Conservation (phyloP, 2,888 invertebrate genomes). For the Meghimatium bilineatum region DNA sequence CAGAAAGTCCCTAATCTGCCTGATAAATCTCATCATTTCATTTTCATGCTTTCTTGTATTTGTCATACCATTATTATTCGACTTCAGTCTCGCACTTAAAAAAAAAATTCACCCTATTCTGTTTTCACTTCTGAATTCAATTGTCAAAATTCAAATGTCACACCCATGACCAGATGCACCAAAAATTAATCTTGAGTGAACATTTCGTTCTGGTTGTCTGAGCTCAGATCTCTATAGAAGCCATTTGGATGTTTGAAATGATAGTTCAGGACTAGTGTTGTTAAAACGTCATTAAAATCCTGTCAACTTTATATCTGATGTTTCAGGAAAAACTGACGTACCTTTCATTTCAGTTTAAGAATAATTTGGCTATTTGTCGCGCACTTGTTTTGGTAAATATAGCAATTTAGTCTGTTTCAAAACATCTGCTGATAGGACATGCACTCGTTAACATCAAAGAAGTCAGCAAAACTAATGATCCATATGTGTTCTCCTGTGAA, state of each 20-base stretch:
- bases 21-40: too few species aligned
- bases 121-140: background rate
- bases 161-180: background rate
- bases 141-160: background rate
- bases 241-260: background rate
- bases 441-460: too few species aligned
- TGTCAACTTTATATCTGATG: background rate
- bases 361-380: too few species aligned
- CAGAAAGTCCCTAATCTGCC: too few species aligned
- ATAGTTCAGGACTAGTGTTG: background rate
- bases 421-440: too few species aligned
- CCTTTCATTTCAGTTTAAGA: background rate
- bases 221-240: background rate
- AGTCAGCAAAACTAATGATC: too few species aligned
- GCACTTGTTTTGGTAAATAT: too few species aligned
- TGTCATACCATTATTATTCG: background rate
- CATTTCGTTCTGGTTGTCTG: background rate
- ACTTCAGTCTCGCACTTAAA: background rate
- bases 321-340: background rate
- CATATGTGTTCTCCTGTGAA: too few species aligned
- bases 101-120: too few species aligned
- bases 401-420: too few species aligned
- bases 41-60: too few species aligned
- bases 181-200: background rate
- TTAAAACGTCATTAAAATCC: background rate